Evolutionary conservation across 1,140 invertebrate species (phyloP).

Genomic region (Choristoneura fumiferana): DNA sequence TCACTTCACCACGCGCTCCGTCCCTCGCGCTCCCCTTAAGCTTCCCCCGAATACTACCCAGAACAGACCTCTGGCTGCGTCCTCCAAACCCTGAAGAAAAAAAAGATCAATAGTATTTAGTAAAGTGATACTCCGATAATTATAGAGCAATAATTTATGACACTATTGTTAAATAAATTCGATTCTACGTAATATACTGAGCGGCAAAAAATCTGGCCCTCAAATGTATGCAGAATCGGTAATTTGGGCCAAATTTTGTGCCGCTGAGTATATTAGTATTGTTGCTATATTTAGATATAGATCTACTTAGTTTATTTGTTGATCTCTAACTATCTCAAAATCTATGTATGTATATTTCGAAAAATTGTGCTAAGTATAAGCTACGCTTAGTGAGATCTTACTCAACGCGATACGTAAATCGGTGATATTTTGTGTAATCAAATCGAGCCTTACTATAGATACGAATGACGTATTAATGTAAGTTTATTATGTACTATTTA

Average conservation of each 20-base stretch:
- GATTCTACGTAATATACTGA: not conserved
- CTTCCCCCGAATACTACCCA: conserved; percentile 61
- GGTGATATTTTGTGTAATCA: conserved; percentile 64
- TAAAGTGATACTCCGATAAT: conserved; percentile 42
- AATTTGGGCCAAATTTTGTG: no score
- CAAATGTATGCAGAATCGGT: no score
- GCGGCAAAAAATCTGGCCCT: no score
- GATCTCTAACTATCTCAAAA: conserved; percentile 57
- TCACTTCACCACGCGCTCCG: conserved; percentile 45
- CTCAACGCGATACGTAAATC: conserved; percentile 69
- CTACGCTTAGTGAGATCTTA: conserved; percentile 58
- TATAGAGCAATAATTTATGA: conserved; percentile 9
- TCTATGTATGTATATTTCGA: conserved; percentile 50
- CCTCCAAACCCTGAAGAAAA: conserved; percentile 49
- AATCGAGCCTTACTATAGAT: conserved; percentile 57
- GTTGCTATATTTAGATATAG: conserved; percentile 18
- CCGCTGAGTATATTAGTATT: no score
- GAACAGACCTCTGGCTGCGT: conserved; percentile 62
- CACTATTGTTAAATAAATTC: conserved; percentile 16
- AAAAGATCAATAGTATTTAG: conserved; percentile 41
- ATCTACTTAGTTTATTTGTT: conserved; percentile 37
- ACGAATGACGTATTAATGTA: conserved; percentile 3
- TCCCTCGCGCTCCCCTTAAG: conserved; percentile 57
- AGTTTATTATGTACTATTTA: conserved; percentile 12
- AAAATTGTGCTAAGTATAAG: conserved; percentile 34